A percentile compares a stretch with the other conserved stretches of the same genome.
These are phyloP conservation scores for Neoarius graeffei DNA, from an alignment of 2,113 vertebrate genomes.

Conservation along the genomic window DNA sequence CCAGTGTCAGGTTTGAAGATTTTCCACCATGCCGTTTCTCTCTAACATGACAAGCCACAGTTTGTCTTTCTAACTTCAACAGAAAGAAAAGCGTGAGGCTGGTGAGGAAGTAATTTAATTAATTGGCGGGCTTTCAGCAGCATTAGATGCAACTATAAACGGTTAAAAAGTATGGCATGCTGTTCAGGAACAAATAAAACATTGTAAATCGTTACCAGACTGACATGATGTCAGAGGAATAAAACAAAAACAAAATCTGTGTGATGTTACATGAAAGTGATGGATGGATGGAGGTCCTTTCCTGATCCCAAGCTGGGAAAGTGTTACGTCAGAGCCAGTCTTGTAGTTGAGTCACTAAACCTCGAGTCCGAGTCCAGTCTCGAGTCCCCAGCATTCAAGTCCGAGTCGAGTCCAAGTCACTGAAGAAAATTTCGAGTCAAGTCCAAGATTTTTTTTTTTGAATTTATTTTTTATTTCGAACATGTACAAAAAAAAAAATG, in stretches of 20 bases:
- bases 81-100: neutral
- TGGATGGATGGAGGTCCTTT: no score
- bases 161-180: neutral
- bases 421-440: no score
- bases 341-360: no score
- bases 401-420: no score
- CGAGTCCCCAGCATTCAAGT: no score
- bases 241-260: neutral
- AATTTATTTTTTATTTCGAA: no score
- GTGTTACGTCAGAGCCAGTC: no score
- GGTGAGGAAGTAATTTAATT: neutral
- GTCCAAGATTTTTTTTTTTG: no score
- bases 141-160: neutral
- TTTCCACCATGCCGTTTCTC: neutral
- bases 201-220: neutral
- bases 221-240: neutral
- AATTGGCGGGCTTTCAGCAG: neutral
- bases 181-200: neutral
- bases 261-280: neutral
- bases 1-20: neutral
- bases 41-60: neutral
- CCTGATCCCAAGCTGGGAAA: no score
- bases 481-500: no score
- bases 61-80: neutral
- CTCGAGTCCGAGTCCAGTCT: no score